Evolutionary conservation across 2,113 vertebrate species (phyloP).

Genomic region (Oryzias celebensis): DNA sequence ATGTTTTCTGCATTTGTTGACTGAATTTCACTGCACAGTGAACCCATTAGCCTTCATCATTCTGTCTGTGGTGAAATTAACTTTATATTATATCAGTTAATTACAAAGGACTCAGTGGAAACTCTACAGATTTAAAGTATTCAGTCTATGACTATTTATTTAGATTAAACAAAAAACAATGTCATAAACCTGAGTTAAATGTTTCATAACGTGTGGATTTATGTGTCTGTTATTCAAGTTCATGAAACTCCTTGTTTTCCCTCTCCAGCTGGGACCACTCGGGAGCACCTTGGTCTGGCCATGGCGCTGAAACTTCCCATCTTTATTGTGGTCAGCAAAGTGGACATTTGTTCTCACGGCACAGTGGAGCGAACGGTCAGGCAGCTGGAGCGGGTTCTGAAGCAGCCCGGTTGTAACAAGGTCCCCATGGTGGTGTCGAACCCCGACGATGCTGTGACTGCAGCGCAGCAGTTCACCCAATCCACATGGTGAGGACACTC

Average conservation of each 20-base stretch:
- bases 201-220: neutral
- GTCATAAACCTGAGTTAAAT: neutral
- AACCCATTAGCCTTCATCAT: no score
- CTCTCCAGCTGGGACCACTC: conserved; percentile 86
- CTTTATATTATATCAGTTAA: no score
- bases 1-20: no score
- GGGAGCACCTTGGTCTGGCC: conserved; percentile 93
- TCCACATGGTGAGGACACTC: conserved; percentile 81
- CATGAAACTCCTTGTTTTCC: conserved; percentile 6
- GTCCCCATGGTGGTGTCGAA: conserved; percentile 86
- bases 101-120: no score
- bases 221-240: neutral
- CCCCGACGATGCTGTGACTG: conserved; percentile 91
- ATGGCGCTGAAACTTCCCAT: conserved; percentile 97
- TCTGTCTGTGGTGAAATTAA: no score
- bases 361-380: conserved; percentile 91
- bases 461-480: conserved; percentile 93
- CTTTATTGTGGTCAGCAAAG: conserved; percentile 95
- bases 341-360: conserved; percentile 87
- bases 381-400: conserved; percentile 91
- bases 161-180: neutral
- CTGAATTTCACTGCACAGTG: no score
- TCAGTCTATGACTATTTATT: no score
- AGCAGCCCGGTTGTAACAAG: conserved; percentile 96
- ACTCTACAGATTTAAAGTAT: no score